phyloP scores from a whole-genome alignment of 2,113 vertebrate species.

The Catharus bicknelli region DNA sequence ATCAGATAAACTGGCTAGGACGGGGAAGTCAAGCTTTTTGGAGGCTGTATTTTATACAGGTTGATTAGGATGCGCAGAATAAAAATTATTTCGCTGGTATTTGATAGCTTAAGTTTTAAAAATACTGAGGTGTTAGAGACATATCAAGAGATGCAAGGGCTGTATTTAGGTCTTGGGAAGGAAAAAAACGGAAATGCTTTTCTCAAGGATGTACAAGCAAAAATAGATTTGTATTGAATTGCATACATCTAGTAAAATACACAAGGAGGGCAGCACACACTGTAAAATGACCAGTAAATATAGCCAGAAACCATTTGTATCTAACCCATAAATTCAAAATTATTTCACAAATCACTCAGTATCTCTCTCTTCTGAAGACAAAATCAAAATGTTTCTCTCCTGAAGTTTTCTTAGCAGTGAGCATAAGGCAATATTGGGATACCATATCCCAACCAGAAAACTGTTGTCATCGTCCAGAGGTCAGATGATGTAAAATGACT shows the following conservation, averaged over 20 bases:
- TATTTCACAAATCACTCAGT: neutral
- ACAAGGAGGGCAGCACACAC: rapidly evolving
- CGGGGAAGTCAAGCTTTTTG: neutral
- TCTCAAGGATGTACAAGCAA: neutral
- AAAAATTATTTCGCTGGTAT: neutral
- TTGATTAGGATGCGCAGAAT: neutral
- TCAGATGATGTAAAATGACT: neutral
- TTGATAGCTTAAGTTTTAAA: neutral
- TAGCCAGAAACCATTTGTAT: neutral
- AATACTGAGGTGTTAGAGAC: neutral
- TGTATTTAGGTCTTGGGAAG: neutral
- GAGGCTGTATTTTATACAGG: neutral
- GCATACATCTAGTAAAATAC: neutral
- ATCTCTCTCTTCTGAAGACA: neutral
- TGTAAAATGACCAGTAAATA: constrained; percentile 15
- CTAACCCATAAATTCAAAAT: neutral
- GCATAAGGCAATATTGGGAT: neutral
- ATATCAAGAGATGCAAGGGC: neutral
- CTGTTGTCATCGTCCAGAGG: neutral
- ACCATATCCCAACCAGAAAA: neutral
- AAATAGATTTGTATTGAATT: neutral
- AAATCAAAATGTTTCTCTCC: constrained; percentile 12
- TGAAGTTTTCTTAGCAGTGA: neutral
- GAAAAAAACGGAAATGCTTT: neutral
- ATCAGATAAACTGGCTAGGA: neutral